Base-by-base conservation (phyloP, 2,797 vertebrate genomes). In the Garrulus glandarius region DNA sequence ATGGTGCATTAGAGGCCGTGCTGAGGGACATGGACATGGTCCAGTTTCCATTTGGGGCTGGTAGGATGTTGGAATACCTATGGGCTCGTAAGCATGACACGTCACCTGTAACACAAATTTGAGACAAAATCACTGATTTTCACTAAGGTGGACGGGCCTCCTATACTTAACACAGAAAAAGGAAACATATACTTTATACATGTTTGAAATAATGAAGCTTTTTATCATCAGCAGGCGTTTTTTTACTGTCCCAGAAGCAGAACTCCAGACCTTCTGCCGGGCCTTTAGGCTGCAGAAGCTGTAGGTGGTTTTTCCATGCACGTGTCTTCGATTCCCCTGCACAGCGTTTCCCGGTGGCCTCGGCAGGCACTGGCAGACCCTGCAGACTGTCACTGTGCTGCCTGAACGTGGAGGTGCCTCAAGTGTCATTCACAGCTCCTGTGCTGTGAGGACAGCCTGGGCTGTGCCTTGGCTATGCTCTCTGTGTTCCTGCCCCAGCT, bases 11-110 rank as follows among this genome's bases (percentile, higher is more conserved):
- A 2, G 39, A 34, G 43, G 23, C 57, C 2, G 0, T 57, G 67
- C 37, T 43, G 43, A 56, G 36, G 74, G 43, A 9, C 8, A 5
- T 19, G 16, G 34, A 39, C 81, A 74, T 43, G 21, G 5, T 19
- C 65, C 36, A 44, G 67, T 29, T 36, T 44, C 19, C n/a, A 5
- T 57, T 20, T 43, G 59, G 49, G 57, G 36, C 43, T 56, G 27
- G 23, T 13, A 3, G 30, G 21, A 3, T 34, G 12, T 7, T 53
- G 68, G 43, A 26, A 7, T 23, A 5, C 12, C 39, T 5, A 0
- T 2, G n/a, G 11, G 16, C 30, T 53, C 1, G 0, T 37, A 19
- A n/a, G 8, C 11, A 3, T 64, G 57, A 4, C 43, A 7, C 3
- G 2, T 34, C 44, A 19, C 1, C 30, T 61, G 0, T 19, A n/a